phyloP scores from a whole-genome alignment of 2,797 vertebrate species.

The Poecilia gillii region DNA sequence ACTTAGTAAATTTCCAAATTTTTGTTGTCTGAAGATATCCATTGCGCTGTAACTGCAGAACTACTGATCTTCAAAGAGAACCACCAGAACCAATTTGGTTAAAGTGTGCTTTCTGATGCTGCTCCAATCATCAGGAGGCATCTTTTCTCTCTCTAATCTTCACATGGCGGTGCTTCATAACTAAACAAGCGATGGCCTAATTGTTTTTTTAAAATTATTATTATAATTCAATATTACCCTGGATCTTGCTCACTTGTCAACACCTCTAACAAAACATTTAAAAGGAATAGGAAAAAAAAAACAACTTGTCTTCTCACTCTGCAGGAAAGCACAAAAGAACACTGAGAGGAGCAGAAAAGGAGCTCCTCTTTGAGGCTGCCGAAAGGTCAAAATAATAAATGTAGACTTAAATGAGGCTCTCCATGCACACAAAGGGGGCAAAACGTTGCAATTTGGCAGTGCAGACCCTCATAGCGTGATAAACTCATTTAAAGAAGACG shows the following conservation, averaged over 20 bases:
- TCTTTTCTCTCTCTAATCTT: constrained; percentile 76
- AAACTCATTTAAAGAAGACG: constrained; percentile 86
- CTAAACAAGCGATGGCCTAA: constrained; percentile 84
- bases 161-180: constrained; percentile 74
- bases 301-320: constrained; percentile 74
- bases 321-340: constrained; percentile 80
- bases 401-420: constrained; percentile 89
- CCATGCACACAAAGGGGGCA: constrained; percentile 81
- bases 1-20: neutral
- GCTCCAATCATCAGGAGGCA: constrained; percentile 67
- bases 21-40: constrained; percentile 16
- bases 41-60: constrained; percentile 34
- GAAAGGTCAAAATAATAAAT: constrained; percentile 95
- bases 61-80: constrained; percentile 62
- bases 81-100: constrained; percentile 80
- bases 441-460: constrained; percentile 87
- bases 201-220: constrained; percentile 86
- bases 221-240: constrained; percentile 81
- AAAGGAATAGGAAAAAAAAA: constrained; percentile 60
- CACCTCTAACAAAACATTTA: constrained; percentile 81
- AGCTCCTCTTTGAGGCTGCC: constrained; percentile 82
- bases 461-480: constrained; percentile 86
- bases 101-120: constrained; percentile 62
- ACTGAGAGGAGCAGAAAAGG: constrained; percentile 72
- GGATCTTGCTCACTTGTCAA: constrained; percentile 80